A percentile compares a stretch with the other conserved stretches of the same genome.
phyloP scores from a whole-genome alignment of 53 echinoderm and acorn worm genomes.

The Temnopleurus reevesii region DNA sequence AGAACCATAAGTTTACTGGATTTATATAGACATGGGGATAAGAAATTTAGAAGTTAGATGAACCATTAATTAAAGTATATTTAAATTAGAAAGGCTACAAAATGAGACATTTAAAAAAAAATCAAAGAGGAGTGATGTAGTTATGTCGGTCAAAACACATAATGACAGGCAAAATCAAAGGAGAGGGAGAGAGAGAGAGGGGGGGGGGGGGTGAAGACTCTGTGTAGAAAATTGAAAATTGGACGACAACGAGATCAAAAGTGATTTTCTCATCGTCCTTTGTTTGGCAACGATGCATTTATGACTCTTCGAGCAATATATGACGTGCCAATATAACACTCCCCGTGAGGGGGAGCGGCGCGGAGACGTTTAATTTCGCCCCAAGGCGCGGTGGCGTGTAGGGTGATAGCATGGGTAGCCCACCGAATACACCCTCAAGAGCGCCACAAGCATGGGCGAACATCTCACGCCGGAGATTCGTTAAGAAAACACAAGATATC shows the following conservation, averaged over 20 bases:
- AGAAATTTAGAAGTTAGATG: too few relatives aligned
- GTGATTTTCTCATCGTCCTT: constrained; percentile 35
- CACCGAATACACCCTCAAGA: neutral
- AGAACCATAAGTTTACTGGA: too few relatives aligned
- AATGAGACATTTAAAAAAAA: too few relatives aligned
- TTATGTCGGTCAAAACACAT: too few relatives aligned
- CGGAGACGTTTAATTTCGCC: constrained; percentile 20
- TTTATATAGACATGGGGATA: too few relatives aligned
- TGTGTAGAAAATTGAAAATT: too few relatives aligned
- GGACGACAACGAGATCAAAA: neutral
- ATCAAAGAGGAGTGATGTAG: too few relatives aligned
- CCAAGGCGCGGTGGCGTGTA: constrained; percentile 19
- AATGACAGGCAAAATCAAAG: too few relatives aligned
- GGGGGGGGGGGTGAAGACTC: neutral
- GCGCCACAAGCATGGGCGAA: neutral
- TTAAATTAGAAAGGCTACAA: too few relatives aligned
- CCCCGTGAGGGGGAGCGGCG: neutral
- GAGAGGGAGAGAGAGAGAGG: neutral
- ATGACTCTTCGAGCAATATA: neutral
- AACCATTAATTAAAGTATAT: too few relatives aligned
- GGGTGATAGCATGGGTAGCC: neutral
- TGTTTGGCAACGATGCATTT: neutral
- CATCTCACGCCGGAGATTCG: neutral
- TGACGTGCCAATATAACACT: constrained; percentile 42
- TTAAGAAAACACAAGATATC: constrained; percentile 33